A percentile compares a stretch with the other conserved stretches of the same genome.
phyloP scores from a whole-genome alignment of 2,888 invertebrate genomes.

The Tachina lurida region DNA sequence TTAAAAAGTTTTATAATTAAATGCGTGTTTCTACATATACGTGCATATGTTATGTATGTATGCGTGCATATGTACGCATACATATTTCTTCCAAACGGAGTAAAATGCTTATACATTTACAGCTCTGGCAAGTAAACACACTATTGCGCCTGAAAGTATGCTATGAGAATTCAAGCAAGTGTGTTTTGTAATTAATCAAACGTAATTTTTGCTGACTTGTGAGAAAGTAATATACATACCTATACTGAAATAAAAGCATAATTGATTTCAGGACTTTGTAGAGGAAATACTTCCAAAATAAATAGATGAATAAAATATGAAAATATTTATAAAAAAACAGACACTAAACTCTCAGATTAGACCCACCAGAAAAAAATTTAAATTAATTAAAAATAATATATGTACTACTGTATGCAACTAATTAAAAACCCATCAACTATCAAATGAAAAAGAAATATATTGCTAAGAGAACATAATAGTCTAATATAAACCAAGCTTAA shows the following conservation, averaged over 20 bases:
- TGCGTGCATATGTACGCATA: background rate
- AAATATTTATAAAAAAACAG: slow-evolving; percentile 33
- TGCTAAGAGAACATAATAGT: slow-evolving; percentile 43
- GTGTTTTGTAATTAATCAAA: slow-evolving; percentile 14
- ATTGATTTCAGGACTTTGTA: slow-evolving; percentile 11
- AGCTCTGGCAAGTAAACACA: slow-evolving; percentile 3
- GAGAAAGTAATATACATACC: background rate
- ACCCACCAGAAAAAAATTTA: slow-evolving; percentile 73
- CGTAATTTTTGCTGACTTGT: background rate
- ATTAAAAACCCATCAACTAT: slow-evolving; percentile 66
- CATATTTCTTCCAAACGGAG: background rate
- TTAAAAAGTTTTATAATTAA: too few relatives aligned
- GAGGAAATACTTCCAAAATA: slow-evolving; percentile 60
- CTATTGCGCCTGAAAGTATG: slow-evolving; percentile 26
- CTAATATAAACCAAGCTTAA: slow-evolving; percentile 53
- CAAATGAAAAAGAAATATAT: slow-evolving; percentile 53
- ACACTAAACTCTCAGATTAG: slow-evolving; percentile 74
- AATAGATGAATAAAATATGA: slow-evolving; percentile 25
- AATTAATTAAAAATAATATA: slow-evolving; percentile 33
- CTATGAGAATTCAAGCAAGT: background rate
- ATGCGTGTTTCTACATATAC: too few relatives aligned
- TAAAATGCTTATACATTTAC: background rate
- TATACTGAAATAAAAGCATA: background rate
- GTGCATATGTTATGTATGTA: too few relatives aligned
- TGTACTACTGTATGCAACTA: slow-evolving; percentile 54